Evolutionary conservation across 35 echinoderm and acorn worm species (phyloP), one percentile per base, ranked within the genome.

Genomic region (Apostichopus parvimensis): DNA sequence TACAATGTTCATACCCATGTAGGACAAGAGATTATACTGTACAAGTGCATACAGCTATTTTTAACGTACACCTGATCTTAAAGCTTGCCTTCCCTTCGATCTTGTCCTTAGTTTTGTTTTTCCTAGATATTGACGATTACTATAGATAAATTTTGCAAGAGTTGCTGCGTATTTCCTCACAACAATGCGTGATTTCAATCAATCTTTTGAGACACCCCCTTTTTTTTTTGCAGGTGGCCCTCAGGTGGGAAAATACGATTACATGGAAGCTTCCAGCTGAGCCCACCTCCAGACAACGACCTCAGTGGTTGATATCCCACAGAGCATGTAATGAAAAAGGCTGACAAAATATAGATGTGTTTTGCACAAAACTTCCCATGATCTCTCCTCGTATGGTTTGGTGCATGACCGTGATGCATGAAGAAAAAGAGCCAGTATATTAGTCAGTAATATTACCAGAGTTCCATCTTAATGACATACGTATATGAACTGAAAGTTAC

Each of bases 191-290:
- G 78, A 26, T 26, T 80, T 80, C 53, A 80, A 80, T 80, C 78
- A 80, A 80, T 25, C 53, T 80, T 12, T 21, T 80, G 24, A 45
- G 78, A 80, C 53, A 53, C 10, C 11, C 6, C 9, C 1, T 45
- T 4, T 45, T 45, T 45, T 45, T 4, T 45, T 80, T 80, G 25
- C 28, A 80, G 23, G 78, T 80, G 78, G 78, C 78, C 78, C 6
- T 80, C 78, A 80, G 78, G 78, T 80, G 78, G 17, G 24, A 80
- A 80, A 80, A 80, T 53, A 4, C 14, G 78, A 80, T 80, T 80
- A 80, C 78, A 25, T 80, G 78, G 53, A 6, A 45, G 78, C 34
- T 14, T 53, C 78, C 78, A 80, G 78, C 78, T 80, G 78, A 80
- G 78, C 22, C 78, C 26, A 80, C 10, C 78, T 80, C 17, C 34